A percentile compares a stretch with the other conserved stretches of the same genome.
phyloP scores from a whole-genome alignment of 1,140 invertebrate species.

The Chlorops oryzae region DNA sequence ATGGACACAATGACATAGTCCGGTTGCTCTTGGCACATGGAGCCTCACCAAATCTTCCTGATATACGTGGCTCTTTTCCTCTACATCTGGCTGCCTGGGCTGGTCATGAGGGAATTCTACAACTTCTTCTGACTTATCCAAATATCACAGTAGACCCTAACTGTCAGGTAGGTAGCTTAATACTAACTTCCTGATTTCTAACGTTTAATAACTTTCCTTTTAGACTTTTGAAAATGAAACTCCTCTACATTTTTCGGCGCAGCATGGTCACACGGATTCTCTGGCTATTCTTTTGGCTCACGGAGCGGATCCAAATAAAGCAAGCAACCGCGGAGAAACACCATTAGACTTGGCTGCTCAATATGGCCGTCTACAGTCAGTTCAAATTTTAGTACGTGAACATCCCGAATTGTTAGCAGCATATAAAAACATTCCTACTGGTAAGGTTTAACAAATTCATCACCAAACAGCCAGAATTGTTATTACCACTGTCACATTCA shows the following conservation, averaged over 20 bases:
- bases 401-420: constrained; percentile 72
- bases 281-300: constrained; percentile 78
- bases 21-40: constrained; percentile 77
- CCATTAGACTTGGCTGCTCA: constrained; percentile 91
- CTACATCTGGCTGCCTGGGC: constrained; percentile 87
- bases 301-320: constrained; percentile 82
- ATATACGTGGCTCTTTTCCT: constrained; percentile 77
- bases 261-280: constrained; percentile 89
- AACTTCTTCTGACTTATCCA: constrained; percentile 67
- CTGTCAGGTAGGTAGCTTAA: constrained; percentile 58
- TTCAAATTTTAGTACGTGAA: constrained; percentile 74
- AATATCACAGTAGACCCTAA: constrained; percentile 74
- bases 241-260: constrained; percentile 86
- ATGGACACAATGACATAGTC: constrained; percentile 92
- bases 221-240: constrained; percentile 92
- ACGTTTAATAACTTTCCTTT: constrained; percentile 36
- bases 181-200: constrained; percentile 8
- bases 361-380: constrained; percentile 78
- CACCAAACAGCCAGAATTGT: constrained; percentile 12
- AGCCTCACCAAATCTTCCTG: constrained; percentile 81
- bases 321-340: constrained; percentile 84
- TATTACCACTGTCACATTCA: constrained; percentile 17
- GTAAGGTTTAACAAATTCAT: too few species aligned
- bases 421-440: constrained; percentile 51
- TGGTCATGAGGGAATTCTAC: constrained; percentile 76